Evolutionary conservation across 2,113 vertebrate genomes (phyloP), one percentile per base, ranked within the genome.

Genomic region (Gallinago paraguaiae): DNA sequence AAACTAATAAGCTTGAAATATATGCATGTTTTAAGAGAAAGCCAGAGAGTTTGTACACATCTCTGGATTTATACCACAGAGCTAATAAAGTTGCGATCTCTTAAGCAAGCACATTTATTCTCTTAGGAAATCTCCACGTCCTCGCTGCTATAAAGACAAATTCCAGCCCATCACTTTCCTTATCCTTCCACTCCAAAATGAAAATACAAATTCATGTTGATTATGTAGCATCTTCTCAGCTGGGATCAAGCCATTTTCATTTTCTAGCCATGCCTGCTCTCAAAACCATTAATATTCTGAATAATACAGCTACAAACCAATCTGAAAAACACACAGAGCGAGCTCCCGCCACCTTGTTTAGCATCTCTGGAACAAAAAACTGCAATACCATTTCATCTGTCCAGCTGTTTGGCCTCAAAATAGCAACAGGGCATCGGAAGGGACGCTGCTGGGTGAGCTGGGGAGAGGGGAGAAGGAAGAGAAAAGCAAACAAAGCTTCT

Each of bases 181-280:
- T 57, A 88, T 75, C 74, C 81, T 77, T 88, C 92, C 71, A 33
- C 54, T 91, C 81, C 8, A 31, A 92, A 94, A 89, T 67, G 57
- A 91, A 92, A 94, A 92, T 53, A 88, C 81, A 92, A 95, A 94
- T 75, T 78, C 64, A 27, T 43, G 64, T 94, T 67, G 83, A 88
- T 89, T 94, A 9, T 24, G 84, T 33, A 67, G 83, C 46, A 92
- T 46, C 84, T 81, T 53, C 86, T 91, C 83, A 89, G 86, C 81
- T 91, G 81, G 51, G 92, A 95, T 50, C 72, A 78, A 63, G 64
- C 46, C 7, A 13, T 50, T 92, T 83, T 70, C 72, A 83, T 91
- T 92, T 91, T 54, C 89, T 30, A 61, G 71, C 76, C 11, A 2
- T 41, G 37, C 25, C 16, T 2, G 1, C 77, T 85, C 75, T 80